These are phyloP conservation scores for Anthopleura sola DNA, from an alignment of 64 coral and sea anemone species.

Conservation along the genomic window DNA sequence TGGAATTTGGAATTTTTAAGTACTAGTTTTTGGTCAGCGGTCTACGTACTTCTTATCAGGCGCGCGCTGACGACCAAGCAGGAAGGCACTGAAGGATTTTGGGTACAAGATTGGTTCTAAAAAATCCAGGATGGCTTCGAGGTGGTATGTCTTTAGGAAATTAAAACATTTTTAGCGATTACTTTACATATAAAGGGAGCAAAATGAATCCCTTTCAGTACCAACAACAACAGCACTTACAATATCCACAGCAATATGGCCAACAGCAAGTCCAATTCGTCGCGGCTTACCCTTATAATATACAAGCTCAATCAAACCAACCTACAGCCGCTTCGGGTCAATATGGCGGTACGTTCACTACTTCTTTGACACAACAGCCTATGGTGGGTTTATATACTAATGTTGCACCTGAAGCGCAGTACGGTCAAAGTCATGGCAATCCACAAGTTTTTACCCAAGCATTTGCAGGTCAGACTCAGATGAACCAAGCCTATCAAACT, in stretches of 20 bases:
- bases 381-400: conserved; percentile 4
- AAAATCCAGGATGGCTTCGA: not conserved
- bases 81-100: too few relatives aligned
- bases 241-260: conserved; percentile 60
- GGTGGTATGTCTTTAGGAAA: not conserved
- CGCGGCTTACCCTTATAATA: conserved; percentile 19
- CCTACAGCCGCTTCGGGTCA: not conserved
- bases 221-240: conserved; percentile 73
- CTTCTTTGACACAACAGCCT: not conserved
- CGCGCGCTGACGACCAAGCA: too few relatives aligned
- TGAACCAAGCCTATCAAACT: not conserved
- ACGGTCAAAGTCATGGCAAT: conserved; percentile 47
- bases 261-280: conserved; percentile 70
- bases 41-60: too few relatives aligned
- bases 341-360: conserved; percentile 16
- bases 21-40: too few relatives aligned
- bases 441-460: conserved; percentile 16
- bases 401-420: not conserved
- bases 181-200: not conserved
- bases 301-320: conserved; percentile 40
- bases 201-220: conserved; percentile 87
- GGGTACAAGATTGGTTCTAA: not conserved
- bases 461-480: conserved; percentile 10
- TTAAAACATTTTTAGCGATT: not conserved
- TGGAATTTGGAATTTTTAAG: too few relatives aligned